Percentiles rank a stretch among this genome's conserved stretches.
Evolutionary conservation across 2,113 vertebrate genomes (phyloP).

Genomic region (Notiomystis cincta): DNA sequence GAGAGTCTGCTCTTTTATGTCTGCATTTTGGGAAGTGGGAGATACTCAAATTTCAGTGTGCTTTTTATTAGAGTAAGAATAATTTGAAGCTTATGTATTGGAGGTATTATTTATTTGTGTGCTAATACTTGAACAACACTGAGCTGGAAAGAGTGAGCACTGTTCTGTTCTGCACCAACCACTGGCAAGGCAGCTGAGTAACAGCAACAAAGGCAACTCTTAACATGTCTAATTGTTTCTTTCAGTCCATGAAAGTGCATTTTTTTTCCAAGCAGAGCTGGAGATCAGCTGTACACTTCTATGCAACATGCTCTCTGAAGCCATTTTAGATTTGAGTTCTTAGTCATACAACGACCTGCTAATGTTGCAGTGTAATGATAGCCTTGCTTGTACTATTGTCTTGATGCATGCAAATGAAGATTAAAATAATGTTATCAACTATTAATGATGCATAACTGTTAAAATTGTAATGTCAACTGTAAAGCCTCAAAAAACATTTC

Average conservation of each 20-base stretch:
- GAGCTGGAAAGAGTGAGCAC: not conserved
- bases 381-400: not conserved
- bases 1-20: not conserved
- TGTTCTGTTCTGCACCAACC: not conserved
- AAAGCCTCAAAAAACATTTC: conserved; percentile 13
- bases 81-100: not conserved
- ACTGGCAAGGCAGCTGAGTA: not conserved
- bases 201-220: not conserved
- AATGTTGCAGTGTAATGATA: not conserved
- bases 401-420: not conserved
- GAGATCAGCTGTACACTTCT: not conserved
- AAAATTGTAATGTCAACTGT: not conserved
- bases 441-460: not conserved
- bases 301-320: not conserved
- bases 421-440: not conserved
- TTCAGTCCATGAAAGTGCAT: not conserved
- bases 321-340: not conserved
- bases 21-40: not conserved
- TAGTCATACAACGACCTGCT: not conserved
- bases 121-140: not conserved
- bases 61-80: not conserved
- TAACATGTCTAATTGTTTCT: not conserved
- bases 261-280: not conserved
- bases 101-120: not conserved
- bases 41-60: not conserved